phyloP scores from a whole-genome alignment of 2,888 invertebrate species.

The Drosophila histrio region DNA sequence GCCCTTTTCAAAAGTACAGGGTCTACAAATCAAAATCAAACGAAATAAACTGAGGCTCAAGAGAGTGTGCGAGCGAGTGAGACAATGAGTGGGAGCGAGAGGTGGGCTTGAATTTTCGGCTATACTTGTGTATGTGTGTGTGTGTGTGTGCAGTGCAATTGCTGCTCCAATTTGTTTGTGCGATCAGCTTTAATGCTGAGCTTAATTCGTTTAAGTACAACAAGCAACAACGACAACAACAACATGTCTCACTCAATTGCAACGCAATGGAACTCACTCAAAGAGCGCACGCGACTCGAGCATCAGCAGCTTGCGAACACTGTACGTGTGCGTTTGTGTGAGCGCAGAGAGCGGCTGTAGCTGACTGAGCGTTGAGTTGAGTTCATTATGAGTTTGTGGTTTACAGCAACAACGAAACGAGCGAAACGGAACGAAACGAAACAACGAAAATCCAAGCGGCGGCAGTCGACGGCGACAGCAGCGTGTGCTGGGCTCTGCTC shows the following conservation, averaged over 20 bases:
- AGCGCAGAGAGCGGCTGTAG: slow-evolving; percentile 21
- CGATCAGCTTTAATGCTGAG: slow-evolving; percentile 62
- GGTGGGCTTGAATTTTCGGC: slow-evolving; percentile 4
- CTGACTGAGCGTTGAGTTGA: slow-evolving; percentile 33
- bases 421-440: slow-evolving; percentile 36
- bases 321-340: slow-evolving; percentile 4
- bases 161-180: slow-evolving; percentile 59
- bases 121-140: slow-evolving; percentile 1
- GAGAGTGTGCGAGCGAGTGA: neutral
- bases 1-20: too few species aligned
- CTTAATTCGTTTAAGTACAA: slow-evolving; percentile 58
- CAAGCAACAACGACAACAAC: slow-evolving; percentile 12
- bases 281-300: slow-evolving; percentile 24
- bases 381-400: slow-evolving; percentile 25
- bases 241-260: neutral
- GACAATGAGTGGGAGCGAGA: slow-evolving; percentile 8
- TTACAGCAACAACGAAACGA: slow-evolving; percentile 16
- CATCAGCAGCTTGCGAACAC: slow-evolving; percentile 19
- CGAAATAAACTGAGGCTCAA: slow-evolving; percentile 30
- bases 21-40: slow-evolving; percentile 34
- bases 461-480: slow-evolving; percentile 71
- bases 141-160: slow-evolving; percentile 34
- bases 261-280: slow-evolving; percentile 27
- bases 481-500: slow-evolving; percentile 61
- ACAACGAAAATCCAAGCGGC: slow-evolving; percentile 49